Base-by-base conservation (phyloP, 2,888 invertebrate genomes). In the Diadegma fenestrale region DNA sequence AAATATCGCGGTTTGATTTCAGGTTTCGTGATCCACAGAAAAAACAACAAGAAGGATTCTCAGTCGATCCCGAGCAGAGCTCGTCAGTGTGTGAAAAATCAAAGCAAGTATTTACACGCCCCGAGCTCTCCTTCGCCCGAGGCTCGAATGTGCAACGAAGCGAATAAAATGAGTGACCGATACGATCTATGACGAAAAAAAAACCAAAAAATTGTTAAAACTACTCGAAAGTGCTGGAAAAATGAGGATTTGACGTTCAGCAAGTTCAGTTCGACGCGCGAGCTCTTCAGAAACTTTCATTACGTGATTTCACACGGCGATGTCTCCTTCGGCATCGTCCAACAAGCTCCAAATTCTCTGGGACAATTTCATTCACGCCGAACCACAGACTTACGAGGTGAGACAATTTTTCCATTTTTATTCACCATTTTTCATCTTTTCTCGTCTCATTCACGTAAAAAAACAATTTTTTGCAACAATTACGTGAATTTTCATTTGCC, bases 311-410 rank as follows among this genome's bases (percentile, higher is more conserved):
- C 51, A 69, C 75, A 64, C 79, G 88, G 89, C 88, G 77, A 89
- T 92, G 89, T 91, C 91, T 90, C 91, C 91, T 90, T 88, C 91
- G 77, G 88, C 87, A 76, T 86, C 90, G 43, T 86, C 86, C 48
- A 91, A 89, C 87, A 93, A 90, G 78, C 89, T 94, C 45, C 95
- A 95, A 90, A 88, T 95, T 79, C 95, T 95, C 89, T 96, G 96
- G 96, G 95, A 96, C 86, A 94, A 95, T 86, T 96, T 96, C 93
- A 95, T 96, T 93, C 95, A 95, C 89, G 95, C 96, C 12, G 95
- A 96, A 91, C 95, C 95, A 72, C 95, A 95, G 30, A 95, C 95
- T 90, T 95, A 95, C 92, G 96, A 96, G 95, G 96, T 96, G 93
- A 90, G 87, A 30, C 26, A 1, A 33, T 73, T 58, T 54, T 8